These are phyloP conservation scores for Aphrophora alni DNA, from an alignment of 2,888 invertebrate genomes.

Conservation along the genomic window DNA sequence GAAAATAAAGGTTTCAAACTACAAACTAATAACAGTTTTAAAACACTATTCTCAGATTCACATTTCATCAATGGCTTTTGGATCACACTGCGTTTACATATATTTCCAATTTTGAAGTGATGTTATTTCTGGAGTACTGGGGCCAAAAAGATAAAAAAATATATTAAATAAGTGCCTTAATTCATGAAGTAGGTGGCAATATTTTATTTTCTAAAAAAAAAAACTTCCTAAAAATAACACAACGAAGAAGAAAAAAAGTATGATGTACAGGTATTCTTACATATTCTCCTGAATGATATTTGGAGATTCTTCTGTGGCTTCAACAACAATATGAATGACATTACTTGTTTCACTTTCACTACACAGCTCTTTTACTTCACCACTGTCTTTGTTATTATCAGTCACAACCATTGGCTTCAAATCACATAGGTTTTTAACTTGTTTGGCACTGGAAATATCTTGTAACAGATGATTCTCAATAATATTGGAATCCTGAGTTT, in stretches of 20 bases:
- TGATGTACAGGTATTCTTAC: not conserved
- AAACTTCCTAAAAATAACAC: not conserved
- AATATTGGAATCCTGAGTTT: not conserved
- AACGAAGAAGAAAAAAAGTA: too few species aligned
- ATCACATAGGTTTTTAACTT: not conserved
- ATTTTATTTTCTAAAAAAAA: too few species aligned
- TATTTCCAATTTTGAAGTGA: too few species aligned
- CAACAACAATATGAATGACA: slow-evolving; percentile 20
- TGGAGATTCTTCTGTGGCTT: not conserved
- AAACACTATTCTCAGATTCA: too few species aligned
- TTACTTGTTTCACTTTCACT: not conserved
- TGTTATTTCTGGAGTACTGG: too few species aligned
- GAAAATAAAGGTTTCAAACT: too few species aligned
- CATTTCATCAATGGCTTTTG: too few species aligned
- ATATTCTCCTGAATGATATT: not conserved
- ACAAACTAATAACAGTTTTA: too few species aligned
- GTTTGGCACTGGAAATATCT: not conserved
- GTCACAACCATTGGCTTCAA: not conserved
- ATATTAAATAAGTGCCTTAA: too few species aligned
- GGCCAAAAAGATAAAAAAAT: too few species aligned
- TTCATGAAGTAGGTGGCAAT: too few species aligned
- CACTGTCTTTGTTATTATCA: not conserved
- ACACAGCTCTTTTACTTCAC: not conserved
- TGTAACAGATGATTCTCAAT: not conserved
- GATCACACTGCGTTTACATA: too few species aligned